Base-by-base conservation (phyloP, 2,888 invertebrate genomes). In the Drosophila subquinaria region DNA sequence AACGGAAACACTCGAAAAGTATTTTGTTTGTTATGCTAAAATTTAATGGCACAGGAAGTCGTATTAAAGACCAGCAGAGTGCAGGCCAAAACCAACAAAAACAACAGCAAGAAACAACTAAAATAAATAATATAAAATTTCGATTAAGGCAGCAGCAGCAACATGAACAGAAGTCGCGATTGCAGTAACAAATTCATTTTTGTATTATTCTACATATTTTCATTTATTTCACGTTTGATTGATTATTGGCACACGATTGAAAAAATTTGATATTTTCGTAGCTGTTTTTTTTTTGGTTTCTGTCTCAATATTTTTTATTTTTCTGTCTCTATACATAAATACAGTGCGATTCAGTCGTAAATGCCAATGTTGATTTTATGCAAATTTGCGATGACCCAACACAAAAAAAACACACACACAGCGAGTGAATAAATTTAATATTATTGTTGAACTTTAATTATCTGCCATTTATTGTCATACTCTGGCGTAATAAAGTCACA, bases 21-120 rank as follows among this genome's bases (percentile, higher is more conserved):
- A 89, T 86, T 86, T 89, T 76, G 88, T 89, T 89, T 89, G 88
- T 88, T 89, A 86, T 89, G 86, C 86, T 88, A 82, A 85, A 86
- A 89, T 86, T 86, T 88, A 89, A 86, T 88, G 81, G 79, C 81
- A 69, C 71, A 73, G 86, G 86, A 86, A 86, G 86, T 86, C 88
- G 73, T 81, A 79, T 89, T 85, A 81, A 85, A 89, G 82, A 76
- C 79, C 55, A 66, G 53, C 65, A 64, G 56, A 45, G 40, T 36
- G 36, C 52, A 62, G 42, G 55, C 33, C 33, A 36, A 45, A 42
- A 59, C 47, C 15, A 40, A 40, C n/a, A 51, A 61, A 61, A 61
- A 48, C 13, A 53, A 50, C 15, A 36, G 33, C 15, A n/a, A 50
- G 15, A 64, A 63, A 27, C 45, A 42, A 63, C 20, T 36, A 38